These are phyloP conservation scores for Coelopa frigida DNA, from an alignment of 1,140 invertebrate genomes.

Conservation along the genomic window DNA sequence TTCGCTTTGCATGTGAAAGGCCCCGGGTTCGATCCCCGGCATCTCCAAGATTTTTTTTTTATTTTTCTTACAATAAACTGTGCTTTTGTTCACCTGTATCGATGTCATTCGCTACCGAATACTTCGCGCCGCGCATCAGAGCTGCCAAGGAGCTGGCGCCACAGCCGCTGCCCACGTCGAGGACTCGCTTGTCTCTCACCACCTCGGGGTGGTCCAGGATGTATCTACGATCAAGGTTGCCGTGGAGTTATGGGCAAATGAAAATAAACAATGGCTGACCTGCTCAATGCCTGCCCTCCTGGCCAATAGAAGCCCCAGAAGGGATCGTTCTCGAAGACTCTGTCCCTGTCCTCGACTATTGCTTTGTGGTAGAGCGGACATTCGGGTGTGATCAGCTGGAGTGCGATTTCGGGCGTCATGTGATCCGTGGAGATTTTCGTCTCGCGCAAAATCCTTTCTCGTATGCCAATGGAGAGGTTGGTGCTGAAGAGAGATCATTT, in stretches of 20 bases:
- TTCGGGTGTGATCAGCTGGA: conserved; percentile 49
- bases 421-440: conserved; percentile 33
- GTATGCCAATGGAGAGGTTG: too few species aligned
- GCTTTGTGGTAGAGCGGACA: conserved; percentile 47
- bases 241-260: neutral
- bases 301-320: conserved; percentile 58
- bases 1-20: conserved; percentile 86
- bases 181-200: conserved; percentile 23
- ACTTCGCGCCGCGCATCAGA: conserved; percentile 27
- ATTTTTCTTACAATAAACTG: too few species aligned
- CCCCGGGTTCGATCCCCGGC: conserved; percentile 75
- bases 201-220: conserved; percentile 46
- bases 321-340: conserved; percentile 44
- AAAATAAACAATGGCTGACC: conserved; percentile 8
- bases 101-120: conserved; percentile 46
- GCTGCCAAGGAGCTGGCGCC: conserved; percentile 46
- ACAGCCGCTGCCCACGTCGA: conserved; percentile 46
- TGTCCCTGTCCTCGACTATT: conserved; percentile 19
- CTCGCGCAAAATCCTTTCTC: conserved; percentile 9
- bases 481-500: neutral
- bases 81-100: conserved; percentile 25
- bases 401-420: conserved; percentile 50
- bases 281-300: conserved; percentile 48
- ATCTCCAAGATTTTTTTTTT: conserved; percentile 51
- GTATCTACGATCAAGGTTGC: conserved; percentile 36